Percentiles rank a stretch among this genome's conserved stretches.
phyloP scores from a whole-genome alignment of 2,113 vertebrate species.

The Zosterops pallidus region DNA sequence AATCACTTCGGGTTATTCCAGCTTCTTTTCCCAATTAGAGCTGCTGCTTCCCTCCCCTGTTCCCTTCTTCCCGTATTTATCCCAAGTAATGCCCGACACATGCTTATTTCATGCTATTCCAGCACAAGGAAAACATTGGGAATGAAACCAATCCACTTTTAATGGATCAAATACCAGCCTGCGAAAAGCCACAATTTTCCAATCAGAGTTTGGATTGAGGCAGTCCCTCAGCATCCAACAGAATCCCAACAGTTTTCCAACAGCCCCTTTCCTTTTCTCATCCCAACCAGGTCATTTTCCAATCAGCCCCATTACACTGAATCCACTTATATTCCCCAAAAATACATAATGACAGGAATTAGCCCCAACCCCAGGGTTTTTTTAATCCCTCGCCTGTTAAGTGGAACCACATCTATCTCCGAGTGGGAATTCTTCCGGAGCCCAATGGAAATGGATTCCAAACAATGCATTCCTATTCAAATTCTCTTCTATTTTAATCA shows the following conservation, averaged over 20 bases:
- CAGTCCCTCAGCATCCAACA: constrained; percentile 4
- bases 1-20: not conserved
- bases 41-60: not conserved
- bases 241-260: constrained; percentile 52
- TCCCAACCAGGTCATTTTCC: constrained; percentile 70
- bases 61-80: not conserved
- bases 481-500: constrained; percentile 76
- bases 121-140: constrained; percentile 30
- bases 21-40: not conserved
- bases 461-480: constrained; percentile 81
- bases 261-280: constrained; percentile 42
- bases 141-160: constrained; percentile 46
- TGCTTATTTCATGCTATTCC: constrained; percentile 60
- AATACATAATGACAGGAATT: constrained; percentile 72
- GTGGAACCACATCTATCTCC: constrained; percentile 75
- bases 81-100: constrained; percentile 31
- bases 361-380: constrained; percentile 52
- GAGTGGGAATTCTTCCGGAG: constrained; percentile 72
- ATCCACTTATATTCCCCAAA: constrained; percentile 56
- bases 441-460: constrained; percentile 71
- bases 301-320: constrained; percentile 63
- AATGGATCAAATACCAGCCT: constrained; percentile 59
- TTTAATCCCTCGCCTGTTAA: constrained; percentile 72
- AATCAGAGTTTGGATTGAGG: constrained; percentile 57
- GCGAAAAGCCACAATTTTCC: constrained; percentile 65